These are phyloP conservation scores for Diloba caeruleocephala DNA, from an alignment of 2,888 invertebrate species.

Conservation along the genomic window DNA sequence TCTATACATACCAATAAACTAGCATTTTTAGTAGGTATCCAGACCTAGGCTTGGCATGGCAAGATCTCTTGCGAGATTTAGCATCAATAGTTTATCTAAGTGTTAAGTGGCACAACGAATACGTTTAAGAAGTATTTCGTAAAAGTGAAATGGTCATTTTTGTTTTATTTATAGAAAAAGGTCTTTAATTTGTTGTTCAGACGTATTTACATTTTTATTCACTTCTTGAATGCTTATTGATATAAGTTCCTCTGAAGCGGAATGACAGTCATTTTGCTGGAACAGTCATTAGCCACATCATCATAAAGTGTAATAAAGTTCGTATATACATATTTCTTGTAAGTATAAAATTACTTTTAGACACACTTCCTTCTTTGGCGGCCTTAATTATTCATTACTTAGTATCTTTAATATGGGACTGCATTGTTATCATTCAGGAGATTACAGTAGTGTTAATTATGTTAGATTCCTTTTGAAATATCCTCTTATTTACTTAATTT, in stretches of 20 bases:
- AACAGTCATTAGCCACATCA: slow-evolving; percentile 13
- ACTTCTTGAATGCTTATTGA: not conserved
- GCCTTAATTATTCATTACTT: slow-evolving; percentile 12
- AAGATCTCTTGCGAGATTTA: slow-evolving; percentile 58
- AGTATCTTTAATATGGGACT: slow-evolving; percentile 9
- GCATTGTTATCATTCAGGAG: slow-evolving; percentile 14
- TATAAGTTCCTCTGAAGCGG: not conserved
- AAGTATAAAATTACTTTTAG: slow-evolving; percentile 15
- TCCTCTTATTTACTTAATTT: slow-evolving; percentile 26
- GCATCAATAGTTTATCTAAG: slow-evolving; percentile 53
- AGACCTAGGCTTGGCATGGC: slow-evolving; percentile 49
- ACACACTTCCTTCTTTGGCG: slow-evolving; percentile 31
- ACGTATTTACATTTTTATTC: slow-evolving; percentile 2
- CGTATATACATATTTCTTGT: slow-evolving; percentile 15
- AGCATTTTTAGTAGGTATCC: slow-evolving; percentile 28
- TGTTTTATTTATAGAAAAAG: slow-evolving; percentile 7
- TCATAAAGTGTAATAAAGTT: slow-evolving; percentile 19
- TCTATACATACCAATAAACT: slow-evolving; percentile 26
- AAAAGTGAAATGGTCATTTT: slow-evolving; percentile 28
- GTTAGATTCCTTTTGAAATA: slow-evolving; percentile 1
- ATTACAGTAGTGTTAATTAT: slow-evolving; percentile 5
- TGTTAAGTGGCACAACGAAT: slow-evolving; percentile 44
- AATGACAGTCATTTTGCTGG: slow-evolving; percentile 10
- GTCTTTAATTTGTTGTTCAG: not conserved
- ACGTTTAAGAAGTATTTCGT: slow-evolving; percentile 17